These are phyloP conservation scores for Chlorodrepanis virens DNA, from an alignment of 2,113 vertebrate species.

Conservation along the genomic window DNA sequence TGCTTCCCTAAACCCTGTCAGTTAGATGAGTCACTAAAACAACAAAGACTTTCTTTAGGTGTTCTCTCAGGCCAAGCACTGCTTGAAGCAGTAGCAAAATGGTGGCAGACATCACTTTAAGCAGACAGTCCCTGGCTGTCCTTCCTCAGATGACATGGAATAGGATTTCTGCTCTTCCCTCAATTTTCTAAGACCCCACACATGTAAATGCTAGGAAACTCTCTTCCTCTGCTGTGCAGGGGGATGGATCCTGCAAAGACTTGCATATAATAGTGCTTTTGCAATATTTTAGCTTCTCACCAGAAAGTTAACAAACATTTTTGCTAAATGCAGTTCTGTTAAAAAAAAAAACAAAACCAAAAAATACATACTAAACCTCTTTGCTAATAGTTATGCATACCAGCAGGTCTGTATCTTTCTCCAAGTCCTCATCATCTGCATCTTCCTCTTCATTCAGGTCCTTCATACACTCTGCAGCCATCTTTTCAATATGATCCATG, in stretches of 20 bases:
- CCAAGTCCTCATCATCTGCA: constrained; percentile 79
- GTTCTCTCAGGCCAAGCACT: background rate
- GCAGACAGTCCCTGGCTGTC: background rate
- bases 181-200: background rate
- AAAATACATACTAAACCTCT: background rate
- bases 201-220: background rate
- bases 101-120: background rate
- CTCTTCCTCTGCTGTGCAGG: background rate
- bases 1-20: background rate
- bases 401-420: constrained; percentile 83
- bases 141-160: background rate
- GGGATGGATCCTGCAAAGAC: background rate
- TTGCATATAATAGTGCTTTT: background rate
- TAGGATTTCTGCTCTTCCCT: background rate
- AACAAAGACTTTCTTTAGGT: background rate
- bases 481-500: constrained; percentile 91
- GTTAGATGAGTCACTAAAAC: background rate
- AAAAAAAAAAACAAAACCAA: background rate
- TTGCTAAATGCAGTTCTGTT: background rate
- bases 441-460: constrained; percentile 81
- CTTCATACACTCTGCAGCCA: constrained; percentile 93
- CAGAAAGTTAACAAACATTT: background rate
- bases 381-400: constrained; percentile 63
- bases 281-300: background rate
- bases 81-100: background rate